Evolutionary conservation across 2,888 invertebrate species (phyloP).

Genomic region (Glyphotaelius pellucidus): DNA sequence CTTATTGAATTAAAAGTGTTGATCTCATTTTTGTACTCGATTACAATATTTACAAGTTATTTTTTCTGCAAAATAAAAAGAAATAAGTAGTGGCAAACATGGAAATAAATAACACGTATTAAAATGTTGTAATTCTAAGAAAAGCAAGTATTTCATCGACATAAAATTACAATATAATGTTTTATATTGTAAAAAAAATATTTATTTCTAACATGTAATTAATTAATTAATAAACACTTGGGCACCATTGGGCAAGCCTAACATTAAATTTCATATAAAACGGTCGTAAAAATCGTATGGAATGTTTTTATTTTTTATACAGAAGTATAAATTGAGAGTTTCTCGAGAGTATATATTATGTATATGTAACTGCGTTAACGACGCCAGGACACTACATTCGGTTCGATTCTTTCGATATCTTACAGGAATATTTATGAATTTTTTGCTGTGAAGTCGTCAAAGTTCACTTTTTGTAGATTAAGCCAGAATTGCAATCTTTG

Average conservation of each 20-base stretch:
- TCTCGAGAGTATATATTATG: too few species aligned
- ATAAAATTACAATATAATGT: background rate
- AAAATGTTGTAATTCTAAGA: background rate
- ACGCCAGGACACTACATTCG: too few species aligned
- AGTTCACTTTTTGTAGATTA: too few species aligned
- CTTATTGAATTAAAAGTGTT: background rate
- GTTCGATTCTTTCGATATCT: too few species aligned
- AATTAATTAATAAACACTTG: background rate
- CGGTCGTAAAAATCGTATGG: conserved; percentile 37
- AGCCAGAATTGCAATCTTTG: too few species aligned
- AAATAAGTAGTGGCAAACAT: background rate
- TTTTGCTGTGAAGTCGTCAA: too few species aligned
- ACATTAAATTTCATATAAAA: conserved; percentile 43
- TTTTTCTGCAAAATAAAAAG: background rate
- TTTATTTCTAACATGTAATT: background rate
- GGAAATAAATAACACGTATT: background rate
- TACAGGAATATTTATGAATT: too few species aligned
- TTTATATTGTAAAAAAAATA: background rate
- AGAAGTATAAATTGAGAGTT: background rate
- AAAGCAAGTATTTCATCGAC: background rate
- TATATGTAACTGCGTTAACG: too few species aligned
- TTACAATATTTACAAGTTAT: background rate
- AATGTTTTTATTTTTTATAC: conserved; percentile 13
- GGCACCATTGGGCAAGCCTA: conserved; percentile 43
- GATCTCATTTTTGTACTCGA: background rate